Base-by-base conservation (phyloP, 2,113 vertebrate species). In the sheep (Ovis aries) region DNA sequence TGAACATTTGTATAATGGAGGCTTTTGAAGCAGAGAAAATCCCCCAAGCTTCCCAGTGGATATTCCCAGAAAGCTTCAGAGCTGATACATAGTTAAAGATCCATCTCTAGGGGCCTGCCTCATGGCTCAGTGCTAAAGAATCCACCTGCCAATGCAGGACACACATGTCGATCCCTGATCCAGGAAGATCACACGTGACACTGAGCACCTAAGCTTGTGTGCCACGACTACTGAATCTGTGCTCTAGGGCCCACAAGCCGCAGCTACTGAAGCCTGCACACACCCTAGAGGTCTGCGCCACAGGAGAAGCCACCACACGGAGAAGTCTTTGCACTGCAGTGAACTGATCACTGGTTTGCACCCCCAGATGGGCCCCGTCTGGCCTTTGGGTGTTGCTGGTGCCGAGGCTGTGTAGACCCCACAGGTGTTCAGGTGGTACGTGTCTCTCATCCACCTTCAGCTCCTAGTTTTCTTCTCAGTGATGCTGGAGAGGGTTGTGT, bases 1-100 rank as follows among this genome's bases (percentile, higher is more conserved):
- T 88, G 71, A 93, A 89, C 50, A 74, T 83, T 93, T 96, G 85
- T 45, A 62, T 74, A 97, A 96, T 88, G 53, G 77, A 85, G 43
- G 67, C 78, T 64, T 86, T 48, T 88, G 86, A 85, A 19, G 60
- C 53, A 45, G 25, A 88, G 17, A 96, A 93, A 36, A 33, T 55
- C 74, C 81, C 17, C 40, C 40, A 97, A 84, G 21, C 19, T 94
- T 74, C 62, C 80, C 45, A 91, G 19, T 59, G 82, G 15, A 89
- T 67, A 31, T 82, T 57, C 45, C 94, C 85, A 90, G 53, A 67
- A 53, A 40, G 17, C 55, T 1, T 57, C 88, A 19, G 7, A 40
- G 31, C 57, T 57, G 36, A 71, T 45, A 29, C 3, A 10, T 40
- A 43, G 31, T 29, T 80, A n/a, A 52, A 74, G 29, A 27, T 55